These are phyloP conservation scores for Eublepharis macularius DNA, from an alignment of 2,113 vertebrate genomes.

Conservation along the genomic window DNA sequence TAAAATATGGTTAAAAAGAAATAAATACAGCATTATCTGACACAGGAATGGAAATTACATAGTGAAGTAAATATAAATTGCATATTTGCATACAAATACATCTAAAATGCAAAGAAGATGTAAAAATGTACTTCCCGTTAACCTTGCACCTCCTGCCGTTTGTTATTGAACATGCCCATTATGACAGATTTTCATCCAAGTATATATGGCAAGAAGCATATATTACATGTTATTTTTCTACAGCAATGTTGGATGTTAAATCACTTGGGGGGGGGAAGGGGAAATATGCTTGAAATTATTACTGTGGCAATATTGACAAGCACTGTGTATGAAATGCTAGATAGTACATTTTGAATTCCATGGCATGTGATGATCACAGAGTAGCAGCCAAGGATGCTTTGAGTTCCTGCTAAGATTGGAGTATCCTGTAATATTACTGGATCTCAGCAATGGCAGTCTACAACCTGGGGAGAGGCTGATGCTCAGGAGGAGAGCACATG, in stretches of 20 bases:
- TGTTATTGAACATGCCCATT: not conserved
- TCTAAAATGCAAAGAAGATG: not conserved
- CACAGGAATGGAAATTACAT: slow-evolving; percentile 15
- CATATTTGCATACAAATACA: slow-evolving; percentile 11
- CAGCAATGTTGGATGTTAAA: not conserved
- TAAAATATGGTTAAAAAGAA: slow-evolving; percentile 4
- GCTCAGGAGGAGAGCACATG: no score
- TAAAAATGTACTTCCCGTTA: slow-evolving; percentile 2
- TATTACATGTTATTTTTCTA: not conserved
- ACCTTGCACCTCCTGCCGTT: not conserved
- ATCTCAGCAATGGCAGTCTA: no score
- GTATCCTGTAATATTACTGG: not conserved
- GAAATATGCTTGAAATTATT: slow-evolving; percentile 1
- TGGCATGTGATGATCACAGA: not conserved
- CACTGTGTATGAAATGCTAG: not conserved
- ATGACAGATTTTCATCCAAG: not conserved
- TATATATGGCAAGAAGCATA: not conserved
- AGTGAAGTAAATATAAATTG: slow-evolving; percentile 16
- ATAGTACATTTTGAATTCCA: not conserved
- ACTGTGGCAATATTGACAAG: not conserved
- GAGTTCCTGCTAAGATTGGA: not conserved
- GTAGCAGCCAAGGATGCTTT: not conserved
- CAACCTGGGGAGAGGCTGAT: no score
- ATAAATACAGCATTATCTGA: slow-evolving; percentile 12
- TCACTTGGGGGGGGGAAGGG: not conserved